Evolutionary conservation across 2,113 vertebrate species (phyloP).

Genomic region (Tachycineta bicolor): DNA sequence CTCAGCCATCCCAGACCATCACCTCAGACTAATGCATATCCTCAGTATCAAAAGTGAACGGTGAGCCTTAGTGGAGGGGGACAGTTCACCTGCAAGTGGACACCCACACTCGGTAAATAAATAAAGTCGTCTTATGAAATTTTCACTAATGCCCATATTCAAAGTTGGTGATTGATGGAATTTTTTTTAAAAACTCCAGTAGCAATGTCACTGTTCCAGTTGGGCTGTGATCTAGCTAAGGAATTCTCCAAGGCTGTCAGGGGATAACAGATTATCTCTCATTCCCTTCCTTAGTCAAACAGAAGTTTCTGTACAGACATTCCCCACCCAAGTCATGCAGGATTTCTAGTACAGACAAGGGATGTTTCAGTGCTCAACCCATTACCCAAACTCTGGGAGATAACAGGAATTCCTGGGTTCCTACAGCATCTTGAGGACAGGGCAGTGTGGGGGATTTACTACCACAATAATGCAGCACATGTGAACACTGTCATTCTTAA

Average conservation of each 20-base stretch:
- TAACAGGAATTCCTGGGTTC: neutral
- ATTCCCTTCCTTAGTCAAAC: neutral
- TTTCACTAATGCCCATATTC: neutral
- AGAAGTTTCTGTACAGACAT: neutral
- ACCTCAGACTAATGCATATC: fast-evolving
- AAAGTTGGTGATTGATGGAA: neutral
- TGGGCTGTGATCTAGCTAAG: neutral
- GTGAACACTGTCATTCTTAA: neutral
- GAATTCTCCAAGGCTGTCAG: neutral
- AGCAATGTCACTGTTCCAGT: neutral
- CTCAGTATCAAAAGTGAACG: neutral
- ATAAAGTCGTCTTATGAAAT: neutral
- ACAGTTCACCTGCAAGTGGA: fast-evolving
- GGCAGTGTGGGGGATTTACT: neutral
- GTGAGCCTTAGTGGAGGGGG: neutral
- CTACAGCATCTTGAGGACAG: neutral
- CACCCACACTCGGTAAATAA: neutral
- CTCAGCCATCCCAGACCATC: neutral
- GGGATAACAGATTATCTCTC: neutral
- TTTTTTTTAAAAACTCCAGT: neutral
- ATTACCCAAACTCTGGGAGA: neutral
- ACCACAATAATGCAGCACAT: fast-evolving
- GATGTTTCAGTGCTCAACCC: neutral
- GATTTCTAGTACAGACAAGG: neutral
- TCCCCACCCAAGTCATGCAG: neutral